Evolutionary conservation across 2,888 invertebrate species (phyloP), one percentile per base, ranked within the genome.

Genomic region (Timema cristinae): DNA sequence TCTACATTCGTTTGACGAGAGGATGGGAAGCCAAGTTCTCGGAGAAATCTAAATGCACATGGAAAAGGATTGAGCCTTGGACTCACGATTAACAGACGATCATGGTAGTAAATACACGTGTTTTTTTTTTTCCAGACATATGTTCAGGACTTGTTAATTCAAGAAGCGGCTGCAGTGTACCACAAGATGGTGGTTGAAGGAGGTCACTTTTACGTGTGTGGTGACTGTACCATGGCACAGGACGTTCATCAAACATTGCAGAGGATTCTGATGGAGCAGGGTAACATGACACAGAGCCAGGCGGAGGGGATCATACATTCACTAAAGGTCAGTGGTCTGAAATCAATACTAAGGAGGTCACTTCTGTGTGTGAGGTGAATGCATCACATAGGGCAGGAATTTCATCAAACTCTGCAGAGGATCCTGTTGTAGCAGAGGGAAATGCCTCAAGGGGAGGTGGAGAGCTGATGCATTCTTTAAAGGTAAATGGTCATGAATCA

Each of bases 211-310:
- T 97, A 95, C 79, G 96, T 97, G 0, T 97, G 97, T 78, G 97
- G 97, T 54, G 97, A 97, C 83, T 96, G 96, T 78, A 94, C 95
- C 73, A 97, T 97, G 97, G 97, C 97, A 5, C 95, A 96, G 82
- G 93, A 95, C 80, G 97, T 97, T 13, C 93, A 94, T 79, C 93
- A 94, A 81, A 96, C 95, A 49, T 84, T 97, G 74, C 93, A 93
- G 83, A 89, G 88, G 72, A 92, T 94, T 72, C 86, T 94, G 71
- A 90, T 91, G 81, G 86, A 87, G 77, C 85, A 88, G 78, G 93
- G 93, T 69, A 85, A 88, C 75, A 89, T 95, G 89, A 87, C 86
- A 49, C 90, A 93, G 76, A 87, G 89, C 70, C 90, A 94, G 84
- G 93, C 94, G 13, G 94, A 95, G 79, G 91, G 88, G 79, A 94